Evolutionary conservation across 2,888 invertebrate genomes (phyloP), one percentile per base, ranked within the genome.

Genomic region (Empis livida): DNA sequence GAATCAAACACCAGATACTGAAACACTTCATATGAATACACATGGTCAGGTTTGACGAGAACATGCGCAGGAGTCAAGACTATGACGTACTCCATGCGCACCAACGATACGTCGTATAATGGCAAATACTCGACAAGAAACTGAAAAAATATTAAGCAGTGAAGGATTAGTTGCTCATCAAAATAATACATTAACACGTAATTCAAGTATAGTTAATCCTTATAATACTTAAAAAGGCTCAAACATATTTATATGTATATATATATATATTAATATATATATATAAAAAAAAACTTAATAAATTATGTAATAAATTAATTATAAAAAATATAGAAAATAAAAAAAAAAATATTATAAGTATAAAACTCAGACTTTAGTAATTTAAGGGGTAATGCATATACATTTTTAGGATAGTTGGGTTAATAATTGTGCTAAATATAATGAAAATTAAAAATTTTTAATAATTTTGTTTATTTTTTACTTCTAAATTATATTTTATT

Each of bases 11-110:
- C 72, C 75, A 54, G 82, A 82, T 61, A 76, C 75, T 59, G 88
- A 89, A 59, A 80, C 82, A 54, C 78, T 86, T 48, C 87, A 87
- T 71, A 84, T 84, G 71, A 87, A 85, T 68, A 86, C 82, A 16
- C 87, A 88, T 68, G 87, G 87, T 56, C 88, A 89, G 68, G 88
- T 89, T 72, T 89, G 83, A 85, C 78, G 77, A 70, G 71, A 73
- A 63, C 68, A 66, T 59, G 76, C 75, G 71, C 76, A 77, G 71
- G 58, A 78, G 70, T 76, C 72, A 71, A 64, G 68, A 51, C 68
- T 68, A 56, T 68, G 68, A 68, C 68, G 68, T 54, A 67, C 68
- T 59, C 68, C 68, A 62, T 69, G 69, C 65, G 68, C 68, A 51
- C 68, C 68, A 52, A 68, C 67, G 49, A 68, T 68, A 55, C 61